phyloP scores from a whole-genome alignment of 2,797 vertebrate species.

The Falco columbarius region DNA sequence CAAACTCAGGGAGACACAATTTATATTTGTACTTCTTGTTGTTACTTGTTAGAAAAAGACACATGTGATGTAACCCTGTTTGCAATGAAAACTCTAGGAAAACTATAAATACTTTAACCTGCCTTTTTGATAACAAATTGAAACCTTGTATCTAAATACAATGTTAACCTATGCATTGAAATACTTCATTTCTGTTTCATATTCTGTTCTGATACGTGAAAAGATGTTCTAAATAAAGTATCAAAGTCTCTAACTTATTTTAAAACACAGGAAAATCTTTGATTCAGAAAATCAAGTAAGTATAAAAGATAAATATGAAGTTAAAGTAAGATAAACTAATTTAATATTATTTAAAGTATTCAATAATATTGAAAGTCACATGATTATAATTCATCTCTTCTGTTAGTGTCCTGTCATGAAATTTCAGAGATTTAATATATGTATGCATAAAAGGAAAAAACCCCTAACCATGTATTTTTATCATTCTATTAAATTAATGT shows the following conservation, averaged over 20 bases:
- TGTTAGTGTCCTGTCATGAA: neutral
- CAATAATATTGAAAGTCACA: neutral
- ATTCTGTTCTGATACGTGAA: neutral
- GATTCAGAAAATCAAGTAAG: neutral
- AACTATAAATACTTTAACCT: neutral
- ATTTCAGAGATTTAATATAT: neutral
- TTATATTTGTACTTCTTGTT: neutral
- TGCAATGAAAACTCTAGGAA: neutral
- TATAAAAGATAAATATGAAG: neutral
- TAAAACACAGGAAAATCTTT: neutral
- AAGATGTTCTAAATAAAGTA: neutral
- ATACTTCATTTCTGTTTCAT: neutral
- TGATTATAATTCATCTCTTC: neutral
- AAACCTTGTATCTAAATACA: neutral
- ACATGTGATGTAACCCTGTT: neutral
- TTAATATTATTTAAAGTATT: neutral
- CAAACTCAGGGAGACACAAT: neutral
- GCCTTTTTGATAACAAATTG: neutral
- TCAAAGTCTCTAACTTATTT: neutral
- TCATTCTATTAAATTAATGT: neutral
- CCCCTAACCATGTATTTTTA: neutral
- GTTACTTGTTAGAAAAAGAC: neutral
- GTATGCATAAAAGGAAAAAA: neutral
- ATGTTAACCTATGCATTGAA: neutral
- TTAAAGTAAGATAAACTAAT: neutral